A percentile compares a stretch with the other conserved stretches of the same genome.
phyloP scores from a whole-genome alignment of 2,113 vertebrate genomes.

The Prolemur simus region DNA sequence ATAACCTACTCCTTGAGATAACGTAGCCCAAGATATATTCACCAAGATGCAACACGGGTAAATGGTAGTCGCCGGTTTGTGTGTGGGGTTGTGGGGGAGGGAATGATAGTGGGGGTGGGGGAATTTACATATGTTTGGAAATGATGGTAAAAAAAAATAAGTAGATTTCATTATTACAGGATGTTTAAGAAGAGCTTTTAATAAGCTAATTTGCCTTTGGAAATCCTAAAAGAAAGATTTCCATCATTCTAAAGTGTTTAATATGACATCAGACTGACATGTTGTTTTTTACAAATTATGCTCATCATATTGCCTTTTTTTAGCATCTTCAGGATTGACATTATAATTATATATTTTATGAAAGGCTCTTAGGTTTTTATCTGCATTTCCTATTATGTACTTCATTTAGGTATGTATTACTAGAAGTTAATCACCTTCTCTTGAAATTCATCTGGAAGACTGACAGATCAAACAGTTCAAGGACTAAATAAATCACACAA shows the following conservation, averaged over 20 bases:
- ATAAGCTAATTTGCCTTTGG: neutral
- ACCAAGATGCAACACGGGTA: neutral
- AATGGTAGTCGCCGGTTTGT: neutral
- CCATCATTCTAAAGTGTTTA: neutral
- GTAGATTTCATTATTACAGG: neutral
- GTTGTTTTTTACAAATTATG: neutral
- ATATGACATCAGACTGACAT: neutral
- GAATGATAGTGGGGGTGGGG: too few relatives aligned
- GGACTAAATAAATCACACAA: slow-evolving; percentile 28
- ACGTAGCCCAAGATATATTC: neutral
- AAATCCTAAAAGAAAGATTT: neutral
- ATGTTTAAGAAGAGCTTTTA: slow-evolving; percentile 11
- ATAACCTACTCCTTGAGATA: neutral
- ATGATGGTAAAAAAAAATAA: neutral
- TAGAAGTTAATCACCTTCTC: slow-evolving; percentile 40
- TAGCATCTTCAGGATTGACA: neutral
- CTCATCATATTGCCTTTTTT: neutral
- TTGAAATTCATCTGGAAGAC: slow-evolving; percentile 13
- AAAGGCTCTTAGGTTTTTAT: neutral
- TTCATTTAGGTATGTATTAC: slow-evolving; percentile 13
- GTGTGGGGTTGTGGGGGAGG: neutral
- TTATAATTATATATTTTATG: slow-evolving; percentile 5
- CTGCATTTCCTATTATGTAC: neutral
- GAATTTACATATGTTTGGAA: neutral
- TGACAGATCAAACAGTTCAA: slow-evolving; percentile 20